Conservation (phyloP, 1,140 invertebrate species). For the Drosophila insularis region DNA sequence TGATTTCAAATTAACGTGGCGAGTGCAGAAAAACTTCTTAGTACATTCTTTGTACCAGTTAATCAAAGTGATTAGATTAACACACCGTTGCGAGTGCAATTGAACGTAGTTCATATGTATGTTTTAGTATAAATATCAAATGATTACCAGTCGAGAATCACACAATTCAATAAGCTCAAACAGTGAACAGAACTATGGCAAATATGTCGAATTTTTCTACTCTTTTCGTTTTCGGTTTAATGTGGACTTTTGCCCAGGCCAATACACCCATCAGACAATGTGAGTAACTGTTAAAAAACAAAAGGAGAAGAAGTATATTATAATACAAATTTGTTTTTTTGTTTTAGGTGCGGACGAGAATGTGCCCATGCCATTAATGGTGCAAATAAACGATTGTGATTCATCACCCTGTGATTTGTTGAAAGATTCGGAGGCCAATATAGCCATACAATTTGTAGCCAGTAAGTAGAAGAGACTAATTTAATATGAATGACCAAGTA, state of each 20-base stretch:
- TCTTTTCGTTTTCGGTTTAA: conserved; percentile 35
- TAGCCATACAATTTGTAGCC: conserved; percentile 73
- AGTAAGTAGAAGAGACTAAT: conserved; percentile 52
- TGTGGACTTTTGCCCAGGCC: conserved; percentile 22
- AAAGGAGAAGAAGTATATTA: too few species aligned
- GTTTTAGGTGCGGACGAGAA: conserved; percentile 39
- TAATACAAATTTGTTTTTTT: not conserved
- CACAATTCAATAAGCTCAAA: conserved; percentile 23
- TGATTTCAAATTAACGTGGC: not conserved
- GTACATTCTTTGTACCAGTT: conserved; percentile 26
- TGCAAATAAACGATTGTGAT: conserved; percentile 65
- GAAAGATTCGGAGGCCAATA: conserved; percentile 53
- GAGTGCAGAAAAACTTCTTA: conserved; percentile 12
- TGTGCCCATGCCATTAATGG: conserved; percentile 52
- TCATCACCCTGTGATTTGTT: conserved; percentile 60
- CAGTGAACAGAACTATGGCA: conserved; percentile 24
- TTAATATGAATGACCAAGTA: not conserved
- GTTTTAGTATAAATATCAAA: conserved; percentile 27
- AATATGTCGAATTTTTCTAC: conserved; percentile 25
- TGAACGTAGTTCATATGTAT: conserved; percentile 4
- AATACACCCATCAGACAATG: conserved; percentile 60
- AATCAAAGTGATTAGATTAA: conserved; percentile 53
- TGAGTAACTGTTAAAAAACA: conserved; percentile 39
- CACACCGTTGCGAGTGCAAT: conserved; percentile 30
- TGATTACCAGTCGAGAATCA: not conserved